Evolutionary conservation across 2,888 invertebrate species (phyloP).

Genomic region (Acrobasis suavella): DNA sequence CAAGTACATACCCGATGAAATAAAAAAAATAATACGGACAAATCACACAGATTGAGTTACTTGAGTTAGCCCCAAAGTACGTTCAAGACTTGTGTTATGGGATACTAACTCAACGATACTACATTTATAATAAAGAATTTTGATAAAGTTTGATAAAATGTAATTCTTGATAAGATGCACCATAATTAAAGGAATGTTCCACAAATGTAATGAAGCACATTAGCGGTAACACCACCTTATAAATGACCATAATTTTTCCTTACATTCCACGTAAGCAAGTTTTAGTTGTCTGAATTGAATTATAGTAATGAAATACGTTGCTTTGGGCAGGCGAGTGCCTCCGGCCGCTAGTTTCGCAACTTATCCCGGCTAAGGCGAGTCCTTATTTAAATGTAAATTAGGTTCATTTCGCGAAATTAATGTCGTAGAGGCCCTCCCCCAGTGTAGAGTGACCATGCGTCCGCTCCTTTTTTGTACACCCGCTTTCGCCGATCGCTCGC

Average conservation of each 20-base stretch:
- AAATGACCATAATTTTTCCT: conserved; percentile 15
- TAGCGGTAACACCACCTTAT: background rate
- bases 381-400: conserved; percentile 96
- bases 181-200: no score
- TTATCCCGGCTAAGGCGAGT: conserved; percentile 82
- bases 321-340: conserved; percentile 75
- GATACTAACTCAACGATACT: no score
- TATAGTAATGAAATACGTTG: conserved; percentile 79
- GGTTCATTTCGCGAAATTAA: conserved; percentile 95
- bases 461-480: conserved; percentile 41
- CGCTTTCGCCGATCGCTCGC: conserved; percentile 29
- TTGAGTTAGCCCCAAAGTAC: no score
- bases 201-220: no score
- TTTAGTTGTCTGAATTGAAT: conserved; percentile 68
- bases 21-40: no score
- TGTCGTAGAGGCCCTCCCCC: conserved; percentile 85
- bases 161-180: no score
- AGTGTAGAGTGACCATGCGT: conserved; percentile 57
- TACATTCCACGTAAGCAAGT: conserved; percentile 15
- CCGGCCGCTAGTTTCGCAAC: conserved; percentile 81
- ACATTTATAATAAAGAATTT: no score
- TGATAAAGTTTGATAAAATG: no score
- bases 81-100: no score
- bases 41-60: no score
- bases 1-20: no score